phyloP scores from a whole-genome alignment of 1,140 invertebrate species.

The Neocloeon triangulifer region DNA sequence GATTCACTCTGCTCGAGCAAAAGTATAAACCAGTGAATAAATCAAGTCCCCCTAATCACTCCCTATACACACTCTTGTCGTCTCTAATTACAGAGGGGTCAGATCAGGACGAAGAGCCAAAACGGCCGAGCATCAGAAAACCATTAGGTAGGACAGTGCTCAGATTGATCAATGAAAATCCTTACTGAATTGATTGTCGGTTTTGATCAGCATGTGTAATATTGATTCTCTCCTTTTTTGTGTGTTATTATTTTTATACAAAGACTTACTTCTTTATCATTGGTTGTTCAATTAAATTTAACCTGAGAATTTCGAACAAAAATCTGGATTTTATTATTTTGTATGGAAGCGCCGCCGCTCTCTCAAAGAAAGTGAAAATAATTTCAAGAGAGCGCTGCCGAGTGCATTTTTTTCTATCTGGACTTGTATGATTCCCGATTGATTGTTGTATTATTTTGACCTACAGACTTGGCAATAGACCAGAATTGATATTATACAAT shows the following conservation, averaged over 20 bases:
- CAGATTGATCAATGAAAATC: conserved; percentile 8
- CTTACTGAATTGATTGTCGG: conserved; percentile 9
- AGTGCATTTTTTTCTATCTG: too few species aligned
- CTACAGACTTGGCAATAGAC: too few species aligned
- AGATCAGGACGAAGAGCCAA: conserved; percentile 27
- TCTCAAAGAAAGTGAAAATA: neutral
- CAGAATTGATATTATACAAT: too few species aligned
- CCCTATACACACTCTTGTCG: conserved; percentile 2
- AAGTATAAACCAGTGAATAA: too few species aligned
- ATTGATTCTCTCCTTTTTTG: conserved; percentile 3
- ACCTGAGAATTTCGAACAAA: too few species aligned
- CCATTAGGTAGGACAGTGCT: conserved; percentile 19
- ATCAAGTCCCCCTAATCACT: too few species aligned
- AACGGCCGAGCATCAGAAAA: conserved; percentile 23
- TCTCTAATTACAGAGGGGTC: conserved; percentile 18
- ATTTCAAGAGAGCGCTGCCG: neutral
- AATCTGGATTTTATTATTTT: neutral
- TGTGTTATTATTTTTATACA: conserved; percentile 5
- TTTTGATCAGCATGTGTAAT: too few species aligned
- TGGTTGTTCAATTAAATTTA: too few species aligned
- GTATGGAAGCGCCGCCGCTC: neutral
- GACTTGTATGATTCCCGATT: too few species aligned
- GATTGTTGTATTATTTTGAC: too few species aligned
- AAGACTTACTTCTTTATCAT: too few species aligned
- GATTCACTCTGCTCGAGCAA: too few species aligned